These are phyloP conservation scores for Alouatta caraya DNA, from an alignment of 2,797 vertebrate genomes.

Conservation along the genomic window DNA sequence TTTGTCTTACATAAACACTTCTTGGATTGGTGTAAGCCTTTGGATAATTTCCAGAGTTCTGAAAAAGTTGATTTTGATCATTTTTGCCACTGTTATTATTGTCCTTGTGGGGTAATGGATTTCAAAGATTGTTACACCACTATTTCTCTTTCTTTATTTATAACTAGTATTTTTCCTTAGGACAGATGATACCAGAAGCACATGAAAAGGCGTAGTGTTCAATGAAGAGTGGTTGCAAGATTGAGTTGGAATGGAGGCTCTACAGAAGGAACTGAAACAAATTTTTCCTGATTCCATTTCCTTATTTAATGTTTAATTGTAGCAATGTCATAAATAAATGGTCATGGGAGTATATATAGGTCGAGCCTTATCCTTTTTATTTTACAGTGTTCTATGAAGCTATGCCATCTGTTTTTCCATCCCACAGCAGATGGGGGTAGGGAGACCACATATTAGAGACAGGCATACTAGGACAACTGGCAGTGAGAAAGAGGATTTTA, in stretches of 20 bases:
- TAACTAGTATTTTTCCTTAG: neutral
- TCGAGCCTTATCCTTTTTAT: neutral
- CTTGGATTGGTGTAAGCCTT: neutral
- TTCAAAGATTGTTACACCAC: neutral
- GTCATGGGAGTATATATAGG: neutral
- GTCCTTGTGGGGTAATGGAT: neutral
- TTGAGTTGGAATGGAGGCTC: neutral
- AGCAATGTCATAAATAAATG: neutral
- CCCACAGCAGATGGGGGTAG: neutral
- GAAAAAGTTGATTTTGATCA: slow-evolving; percentile 37
- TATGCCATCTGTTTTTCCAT: neutral
- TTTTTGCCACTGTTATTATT: slow-evolving; percentile 1
- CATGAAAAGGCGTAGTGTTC: neutral
- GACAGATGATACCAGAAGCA: neutral
- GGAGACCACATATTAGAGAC: neutral
- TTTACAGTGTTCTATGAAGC: neutral
- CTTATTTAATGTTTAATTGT: neutral
- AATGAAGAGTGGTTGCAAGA: neutral
- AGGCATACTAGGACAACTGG: neutral
- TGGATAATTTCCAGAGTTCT: slow-evolving; percentile 5
- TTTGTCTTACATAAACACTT: slow-evolving; percentile 14
- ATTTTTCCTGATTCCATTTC: neutral
- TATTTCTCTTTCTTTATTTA: neutral
- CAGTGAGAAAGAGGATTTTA: neutral
- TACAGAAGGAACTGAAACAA: neutral